Evolutionary conservation across 2,113 vertebrate genomes (phyloP), one percentile per base, ranked within the genome.

Genomic region (Poeciliopsis turrubarensis): DNA sequence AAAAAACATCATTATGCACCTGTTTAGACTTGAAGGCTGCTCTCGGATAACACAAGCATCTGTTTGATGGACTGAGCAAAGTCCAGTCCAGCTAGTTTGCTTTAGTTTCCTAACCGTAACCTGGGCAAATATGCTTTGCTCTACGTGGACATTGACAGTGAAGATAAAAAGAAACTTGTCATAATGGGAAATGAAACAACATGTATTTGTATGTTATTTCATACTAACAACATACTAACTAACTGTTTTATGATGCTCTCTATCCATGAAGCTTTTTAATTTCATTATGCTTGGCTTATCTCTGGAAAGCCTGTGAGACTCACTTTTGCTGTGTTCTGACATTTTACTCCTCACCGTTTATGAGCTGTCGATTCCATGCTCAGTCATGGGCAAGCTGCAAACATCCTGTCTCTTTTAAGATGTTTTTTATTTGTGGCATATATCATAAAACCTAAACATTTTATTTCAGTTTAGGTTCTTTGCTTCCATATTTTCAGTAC

Each of bases 11-110:
- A 3, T 57, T 19, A 57, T 25, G 25, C 22, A n/a, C 22, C 0
- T 2, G 32, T 47, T 11, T 27, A 69, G 30, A 14, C 47, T 60
- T 65, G 11, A 80, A 78, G 37, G 15, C 60, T 39, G 27, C 71
- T 61, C 12, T 4, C 44, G 1, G 13, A 51, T 29, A 64, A 41
- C 32, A 4, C 8, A 54, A 70, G 60, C 70, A 30, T 70, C 12
- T 37, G 47, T 54, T 60, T 69, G 39, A 62, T 1, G 0, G 64
- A 78, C 51, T 39, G 89, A 62, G 64, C 73, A 86, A 61, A 84
- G 87, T 89, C 77, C 81, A 80, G 27, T 67, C 9, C 14, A 60
- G 57, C 68, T 77, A 77, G 71, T 81, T 79, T 72, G 65, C 31
- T 68, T 65, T 32, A 26, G 11, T 80, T 63, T 39, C 79, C n/a